Conservation (phyloP, 2,888 invertebrate genomes). For the Hemithea aestivaria region DNA sequence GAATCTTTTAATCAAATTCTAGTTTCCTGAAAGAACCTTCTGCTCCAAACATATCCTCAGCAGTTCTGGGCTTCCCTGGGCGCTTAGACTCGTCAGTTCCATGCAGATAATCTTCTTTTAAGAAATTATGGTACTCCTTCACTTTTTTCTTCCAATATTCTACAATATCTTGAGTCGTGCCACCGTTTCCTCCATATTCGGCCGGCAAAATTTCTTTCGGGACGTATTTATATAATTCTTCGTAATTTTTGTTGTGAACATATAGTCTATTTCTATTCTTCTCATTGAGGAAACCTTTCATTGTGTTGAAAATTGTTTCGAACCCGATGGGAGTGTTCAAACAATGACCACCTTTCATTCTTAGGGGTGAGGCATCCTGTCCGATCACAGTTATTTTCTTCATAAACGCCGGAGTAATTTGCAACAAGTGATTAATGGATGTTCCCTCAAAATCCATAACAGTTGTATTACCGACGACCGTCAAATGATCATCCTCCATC, state of each 20-base stretch:
- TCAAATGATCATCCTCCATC: constrained; percentile 73
- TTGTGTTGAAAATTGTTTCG: constrained; percentile 74
- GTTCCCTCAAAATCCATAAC: constrained; percentile 74
- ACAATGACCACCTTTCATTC: constrained; percentile 80
- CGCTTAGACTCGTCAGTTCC: no score
- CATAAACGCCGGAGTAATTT: constrained; percentile 70
- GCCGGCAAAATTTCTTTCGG: no score
- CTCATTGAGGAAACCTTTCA: constrained; percentile 76
- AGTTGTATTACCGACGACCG: constrained; percentile 58
- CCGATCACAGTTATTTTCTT: constrained; percentile 69
- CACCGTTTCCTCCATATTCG: no score
- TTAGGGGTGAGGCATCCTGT: constrained; percentile 78
- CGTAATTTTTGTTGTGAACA: no score
- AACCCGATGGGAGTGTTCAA: constrained; percentile 77
- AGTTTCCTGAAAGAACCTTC: no score
- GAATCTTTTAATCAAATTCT: no score
- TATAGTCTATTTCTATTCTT: constrained; percentile 77
- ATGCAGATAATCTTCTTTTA: no score
- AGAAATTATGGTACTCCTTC: no score
- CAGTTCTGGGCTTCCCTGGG: no score
- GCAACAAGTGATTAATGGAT: constrained; percentile 69
- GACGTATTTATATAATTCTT: neutral
- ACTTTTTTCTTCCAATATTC: no score
- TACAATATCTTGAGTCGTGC: no score
- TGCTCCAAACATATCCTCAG: no score